Evolutionary conservation across 1,140 invertebrate genomes (phyloP).

Genomic region (Neodiprion virginianus): DNA sequence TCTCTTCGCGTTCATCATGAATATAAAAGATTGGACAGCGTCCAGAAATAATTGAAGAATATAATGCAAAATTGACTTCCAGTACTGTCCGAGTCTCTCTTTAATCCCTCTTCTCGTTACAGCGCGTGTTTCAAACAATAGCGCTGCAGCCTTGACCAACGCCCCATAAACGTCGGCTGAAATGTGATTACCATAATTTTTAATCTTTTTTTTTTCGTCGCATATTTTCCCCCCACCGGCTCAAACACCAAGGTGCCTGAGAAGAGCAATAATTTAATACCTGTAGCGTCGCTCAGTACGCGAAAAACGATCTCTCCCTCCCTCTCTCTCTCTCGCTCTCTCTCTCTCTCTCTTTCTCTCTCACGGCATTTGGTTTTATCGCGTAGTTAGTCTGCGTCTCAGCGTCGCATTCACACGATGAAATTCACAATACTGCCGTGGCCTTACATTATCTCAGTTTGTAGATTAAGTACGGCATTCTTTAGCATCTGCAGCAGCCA

Average conservation of each 20-base stretch:
- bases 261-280: not conserved
- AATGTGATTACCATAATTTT: conserved; percentile 3
- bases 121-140: not conserved
- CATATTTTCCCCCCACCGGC: not conserved
- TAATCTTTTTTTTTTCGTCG: not conserved
- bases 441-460: conserved; percentile 27
- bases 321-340: not conserved
- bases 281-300: not conserved
- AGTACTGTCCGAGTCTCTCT: not conserved
- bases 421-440: conserved; percentile 30
- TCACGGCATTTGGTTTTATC: conserved; percentile 27
- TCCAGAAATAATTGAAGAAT: not conserved
- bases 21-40: not conserved
- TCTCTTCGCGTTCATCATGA: not conserved
- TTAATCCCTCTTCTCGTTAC: not conserved
- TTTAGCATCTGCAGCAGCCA: conserved; percentile 16
- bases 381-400: conserved; percentile 15
- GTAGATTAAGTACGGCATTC: conserved; percentile 28
- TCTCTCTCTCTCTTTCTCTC: not conserved
- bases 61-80: not conserved
- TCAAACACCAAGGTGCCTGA: not conserved
- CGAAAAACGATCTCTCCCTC: not conserved
- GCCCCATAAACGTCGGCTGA: not conserved
- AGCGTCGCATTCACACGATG: conserved; percentile 26
- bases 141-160: not conserved